phyloP scores from a whole-genome alignment of 2,797 vertebrate species.

The Poecilia picta region DNA sequence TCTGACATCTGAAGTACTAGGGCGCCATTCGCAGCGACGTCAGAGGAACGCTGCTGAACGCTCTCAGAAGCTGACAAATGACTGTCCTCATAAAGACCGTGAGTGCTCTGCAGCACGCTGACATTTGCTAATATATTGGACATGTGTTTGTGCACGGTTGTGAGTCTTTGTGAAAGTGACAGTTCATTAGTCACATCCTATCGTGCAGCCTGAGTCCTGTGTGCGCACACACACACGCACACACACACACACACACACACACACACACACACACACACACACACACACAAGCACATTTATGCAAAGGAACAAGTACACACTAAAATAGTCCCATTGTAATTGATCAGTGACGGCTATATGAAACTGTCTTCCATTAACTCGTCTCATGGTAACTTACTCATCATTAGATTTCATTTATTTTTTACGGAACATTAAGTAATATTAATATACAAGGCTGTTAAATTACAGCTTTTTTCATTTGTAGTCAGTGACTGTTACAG shows the following conservation, averaged over 20 bases:
- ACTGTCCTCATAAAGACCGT: not conserved
- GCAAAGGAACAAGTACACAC: constrained; percentile 13
- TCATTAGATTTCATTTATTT: not conserved
- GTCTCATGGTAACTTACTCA: not conserved
- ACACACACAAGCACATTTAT: not conserved
- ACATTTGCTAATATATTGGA: constrained; percentile 57
- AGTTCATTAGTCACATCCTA: constrained; percentile 58
- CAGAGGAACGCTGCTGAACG: not conserved
- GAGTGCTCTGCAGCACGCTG: constrained; percentile 20
- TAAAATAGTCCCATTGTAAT: constrained; percentile 11
- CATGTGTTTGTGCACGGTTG: not conserved
- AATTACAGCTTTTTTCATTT: constrained; percentile 14
- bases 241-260: not conserved
- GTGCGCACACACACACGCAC: constrained; percentile 7
- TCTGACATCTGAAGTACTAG: not conserved
- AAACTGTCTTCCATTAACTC: not conserved
- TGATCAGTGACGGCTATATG: constrained; percentile 24
- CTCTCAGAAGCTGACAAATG: not conserved
- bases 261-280: not conserved
- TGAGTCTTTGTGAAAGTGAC: constrained; percentile 29
- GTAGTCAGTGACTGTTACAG: constrained; percentile 34
- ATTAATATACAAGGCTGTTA: constrained; percentile 4
- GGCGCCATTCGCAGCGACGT: not conserved
- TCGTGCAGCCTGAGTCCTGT: constrained; percentile 30
- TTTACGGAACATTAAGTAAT: not conserved